A percentile compares a stretch with the other conserved stretches of the same genome.
Evolutionary conservation across 2,888 invertebrate species (phyloP).

Genomic region (Acrobasis suavella): DNA sequence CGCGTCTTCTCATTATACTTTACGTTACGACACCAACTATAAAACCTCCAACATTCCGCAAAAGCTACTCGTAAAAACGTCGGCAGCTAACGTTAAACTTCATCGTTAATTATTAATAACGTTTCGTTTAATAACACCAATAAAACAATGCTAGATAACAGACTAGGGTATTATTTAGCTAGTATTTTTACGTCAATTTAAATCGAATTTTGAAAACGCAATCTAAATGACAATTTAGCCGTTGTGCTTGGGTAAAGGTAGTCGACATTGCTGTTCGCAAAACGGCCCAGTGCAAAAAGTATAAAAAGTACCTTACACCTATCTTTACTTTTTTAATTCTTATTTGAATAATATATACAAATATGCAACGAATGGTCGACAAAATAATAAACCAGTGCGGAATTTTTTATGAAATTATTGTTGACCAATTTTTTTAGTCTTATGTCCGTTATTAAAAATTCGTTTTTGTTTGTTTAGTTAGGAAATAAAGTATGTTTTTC

Average conservation of each 20-base stretch:
- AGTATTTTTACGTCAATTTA: conserved; percentile 20
- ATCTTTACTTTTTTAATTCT: too few relatives aligned
- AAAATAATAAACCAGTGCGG: too few relatives aligned
- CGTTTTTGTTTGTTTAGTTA: too few relatives aligned
- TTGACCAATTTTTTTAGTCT: too few relatives aligned
- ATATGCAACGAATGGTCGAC: too few relatives aligned
- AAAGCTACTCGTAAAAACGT: conserved; percentile 29
- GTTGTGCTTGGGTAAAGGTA: neutral
- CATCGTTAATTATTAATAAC: conserved; percentile 31
- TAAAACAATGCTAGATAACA: conserved; percentile 30
- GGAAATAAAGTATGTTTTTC: too few relatives aligned
- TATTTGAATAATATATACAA: too few relatives aligned
- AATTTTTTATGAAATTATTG: too few relatives aligned
- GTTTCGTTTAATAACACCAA: conserved; percentile 30
- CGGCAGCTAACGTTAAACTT: conserved; percentile 27
- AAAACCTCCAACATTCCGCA: conserved; percentile 22
- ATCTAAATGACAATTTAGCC: conserved; percentile 24
- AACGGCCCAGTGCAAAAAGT: neutral
- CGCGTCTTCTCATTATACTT: conserved; percentile 1
- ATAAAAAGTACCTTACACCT: neutral
- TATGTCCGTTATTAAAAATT: too few relatives aligned
- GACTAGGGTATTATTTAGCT: conserved; percentile 18
- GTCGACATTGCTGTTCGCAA: neutral
- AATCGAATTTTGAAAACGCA: conserved; percentile 21
- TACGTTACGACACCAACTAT: conserved; percentile 17